A percentile compares a stretch with the other conserved stretches of the same genome.
Conservation (phyloP, 2,888 invertebrate species). For the Eulithis testata region DNA sequence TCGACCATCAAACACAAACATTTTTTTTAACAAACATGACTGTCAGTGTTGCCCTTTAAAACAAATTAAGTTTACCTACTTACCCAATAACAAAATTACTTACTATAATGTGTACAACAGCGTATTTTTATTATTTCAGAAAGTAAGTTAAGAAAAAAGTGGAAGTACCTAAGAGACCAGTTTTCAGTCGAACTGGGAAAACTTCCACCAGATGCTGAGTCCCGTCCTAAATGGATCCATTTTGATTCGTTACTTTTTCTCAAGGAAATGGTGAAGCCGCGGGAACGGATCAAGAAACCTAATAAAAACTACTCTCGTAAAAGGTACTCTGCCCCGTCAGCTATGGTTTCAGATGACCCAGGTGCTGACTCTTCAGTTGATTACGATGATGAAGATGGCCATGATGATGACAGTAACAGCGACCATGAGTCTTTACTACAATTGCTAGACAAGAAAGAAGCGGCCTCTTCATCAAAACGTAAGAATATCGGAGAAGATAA, state of each 20-base stretch:
- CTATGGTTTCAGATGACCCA: slow-evolving; percentile 18
- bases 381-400: not conserved
- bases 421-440: slow-evolving; percentile 23
- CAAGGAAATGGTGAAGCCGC: slow-evolving; percentile 38
- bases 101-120: not conserved
- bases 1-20: no score
- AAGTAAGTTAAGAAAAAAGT: slow-evolving; percentile 38
- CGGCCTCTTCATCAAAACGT: slow-evolving; percentile 22
- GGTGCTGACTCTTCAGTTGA: slow-evolving; percentile 20
- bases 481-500: slow-evolving; percentile 23
- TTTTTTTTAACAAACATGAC: no score
- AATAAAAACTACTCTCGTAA: slow-evolving; percentile 11
- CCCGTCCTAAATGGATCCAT: slow-evolving; percentile 38
- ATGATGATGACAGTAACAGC: slow-evolving; percentile 19
- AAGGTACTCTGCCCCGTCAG: slow-evolving; percentile 17
- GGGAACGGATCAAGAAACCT: slow-evolving; percentile 23
- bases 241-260: slow-evolving; percentile 37
- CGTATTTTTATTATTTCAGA: slow-evolving; percentile 29
- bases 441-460: slow-evolving; percentile 20
- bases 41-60: slow-evolving; percentile 5
- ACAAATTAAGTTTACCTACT: no score
- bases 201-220: slow-evolving; percentile 29
- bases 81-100: no score
- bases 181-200: slow-evolving; percentile 37
- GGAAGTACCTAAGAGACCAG: slow-evolving; percentile 41